These are phyloP conservation scores for Caenorhabditis elegans DNA, from an alignment of 1,140 invertebrate species.

Conservation along the genomic window WBcel235 BX284605.5:14522501-14523000, in stretches of 20 bases:
- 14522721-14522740: not conserved
- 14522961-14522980: slow-evolving; percentile 52
- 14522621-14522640: not conserved
- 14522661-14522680: not conserved
- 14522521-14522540: not conserved
- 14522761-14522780: too few relatives aligned
- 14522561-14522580: not conserved
- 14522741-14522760: not conserved
- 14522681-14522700: not conserved
- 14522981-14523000: slow-evolving; percentile 49
- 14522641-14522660: not conserved
- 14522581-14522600: not conserved
- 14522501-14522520: not conserved
- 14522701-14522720: not conserved
- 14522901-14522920: too few relatives aligned
- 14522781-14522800: too few relatives aligned
- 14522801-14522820: slow-evolving; percentile 42
- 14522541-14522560: not conserved
- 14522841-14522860: slow-evolving; percentile 48
- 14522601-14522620: not conserved
- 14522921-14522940: slow-evolving; percentile 31
- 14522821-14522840: slow-evolving; percentile 46
- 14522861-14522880: slow-evolving; percentile 37
- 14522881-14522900: not conserved
- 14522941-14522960: slow-evolving; percentile 49